These are phyloP conservation scores for Scelioninae gen. 1 DNA, from an alignment of 2,888 invertebrate genomes.

Conservation along the genomic window DNA sequence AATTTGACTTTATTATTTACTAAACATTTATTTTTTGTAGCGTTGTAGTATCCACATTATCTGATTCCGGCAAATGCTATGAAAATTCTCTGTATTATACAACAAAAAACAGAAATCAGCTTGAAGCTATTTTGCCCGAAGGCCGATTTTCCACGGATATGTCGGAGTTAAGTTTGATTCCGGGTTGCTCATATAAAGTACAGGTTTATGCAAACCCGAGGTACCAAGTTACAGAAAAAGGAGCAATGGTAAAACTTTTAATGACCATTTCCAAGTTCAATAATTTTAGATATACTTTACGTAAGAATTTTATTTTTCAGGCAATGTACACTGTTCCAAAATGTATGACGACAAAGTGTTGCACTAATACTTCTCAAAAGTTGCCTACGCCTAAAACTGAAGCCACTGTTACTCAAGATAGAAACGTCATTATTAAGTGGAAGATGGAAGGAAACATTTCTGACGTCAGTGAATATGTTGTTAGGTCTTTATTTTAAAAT, in stretches of 20 bases:
- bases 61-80: constrained; percentile 71
- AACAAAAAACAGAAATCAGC: constrained; percentile 69
- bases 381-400: constrained; percentile 75
- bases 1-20: too few species aligned
- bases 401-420: constrained; percentile 42
- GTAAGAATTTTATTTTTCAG: constrained; percentile 67
- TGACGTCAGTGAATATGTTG: constrained; percentile 71
- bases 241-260: too few species aligned
- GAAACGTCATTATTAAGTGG: constrained; percentile 75
- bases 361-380: constrained; percentile 67
- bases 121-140: constrained; percentile 75
- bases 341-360: constrained; percentile 78
- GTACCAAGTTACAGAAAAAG: constrained; percentile 61
- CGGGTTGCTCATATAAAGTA: constrained; percentile 78
- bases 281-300: background rate
- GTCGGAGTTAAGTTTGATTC: constrained; percentile 76
- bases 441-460: constrained; percentile 54
- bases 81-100: constrained; percentile 76
- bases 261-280: too few species aligned
- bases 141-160: constrained; percentile 72
- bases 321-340: constrained; percentile 77
- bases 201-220: constrained; percentile 80
- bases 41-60: constrained; percentile 74
- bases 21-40: too few species aligned
- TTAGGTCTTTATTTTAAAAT: constrained; percentile 72